Evolutionary conservation across 2,888 invertebrate genomes (phyloP).

Genomic region (Limenitis camilla): DNA sequence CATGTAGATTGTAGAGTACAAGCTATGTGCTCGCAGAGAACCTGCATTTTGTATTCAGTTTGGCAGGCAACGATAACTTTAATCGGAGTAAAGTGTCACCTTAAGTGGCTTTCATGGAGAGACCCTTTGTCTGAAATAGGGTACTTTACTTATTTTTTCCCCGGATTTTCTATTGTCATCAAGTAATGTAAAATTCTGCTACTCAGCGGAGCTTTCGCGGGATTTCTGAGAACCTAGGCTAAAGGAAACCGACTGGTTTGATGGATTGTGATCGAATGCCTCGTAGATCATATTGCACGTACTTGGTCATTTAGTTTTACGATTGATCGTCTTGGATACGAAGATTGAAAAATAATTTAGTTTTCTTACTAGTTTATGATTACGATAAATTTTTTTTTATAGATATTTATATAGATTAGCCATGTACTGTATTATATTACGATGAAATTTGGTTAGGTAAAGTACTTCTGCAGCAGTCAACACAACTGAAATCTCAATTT

Average conservation of each 20-base stretch:
- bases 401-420: not conserved
- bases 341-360: slow-evolving; percentile 23
- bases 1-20: slow-evolving; percentile 10
- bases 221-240: slow-evolving; percentile 47
- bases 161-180: slow-evolving; percentile 56
- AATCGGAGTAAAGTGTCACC: slow-evolving; percentile 73
- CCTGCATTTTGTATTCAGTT: slow-evolving; percentile 70
- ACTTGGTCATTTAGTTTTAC: slow-evolving; percentile 56
- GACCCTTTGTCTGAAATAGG: slow-evolving; percentile 66
- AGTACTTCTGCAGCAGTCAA: no score
- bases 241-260: slow-evolving; percentile 42
- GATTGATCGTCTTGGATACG: slow-evolving; percentile 36
- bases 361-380: not conserved
- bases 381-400: not conserved
- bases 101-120: slow-evolving; percentile 67
- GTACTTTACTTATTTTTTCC: slow-evolving; percentile 63
- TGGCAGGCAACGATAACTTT: slow-evolving; percentile 70
- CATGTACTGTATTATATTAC: no score
- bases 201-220: slow-evolving; percentile 49
- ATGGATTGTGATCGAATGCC: slow-evolving; percentile 65
- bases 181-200: slow-evolving; percentile 56
- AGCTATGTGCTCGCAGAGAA: slow-evolving; percentile 17
- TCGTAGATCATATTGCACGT: slow-evolving; percentile 63
- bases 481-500: no score
- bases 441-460: no score